phyloP scores from a whole-genome alignment of 2,113 vertebrate species.

The Ia io region DNA sequence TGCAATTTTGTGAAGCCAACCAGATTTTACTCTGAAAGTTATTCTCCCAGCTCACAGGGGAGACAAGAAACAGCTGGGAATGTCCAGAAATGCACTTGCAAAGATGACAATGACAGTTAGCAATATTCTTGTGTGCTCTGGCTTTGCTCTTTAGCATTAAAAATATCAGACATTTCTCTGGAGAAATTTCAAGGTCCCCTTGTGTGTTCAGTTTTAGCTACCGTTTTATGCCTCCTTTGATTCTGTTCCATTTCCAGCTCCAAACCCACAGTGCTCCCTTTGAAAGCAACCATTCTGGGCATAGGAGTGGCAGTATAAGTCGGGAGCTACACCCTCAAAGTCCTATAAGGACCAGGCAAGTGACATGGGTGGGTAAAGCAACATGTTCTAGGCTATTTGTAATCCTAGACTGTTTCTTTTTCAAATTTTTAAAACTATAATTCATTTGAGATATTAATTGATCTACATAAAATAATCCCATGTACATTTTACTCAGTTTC shows the following conservation, averaged over 20 bases:
- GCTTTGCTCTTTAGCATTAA: background rate
- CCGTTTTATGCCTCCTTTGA: background rate
- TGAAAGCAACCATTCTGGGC: background rate
- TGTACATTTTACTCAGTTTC: background rate
- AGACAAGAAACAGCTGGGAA: background rate
- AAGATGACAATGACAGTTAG: background rate
- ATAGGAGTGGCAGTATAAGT: rapidly evolving
- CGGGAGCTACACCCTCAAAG: background rate
- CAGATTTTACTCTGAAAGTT: background rate
- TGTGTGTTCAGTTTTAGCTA: background rate
- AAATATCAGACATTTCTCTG: background rate
- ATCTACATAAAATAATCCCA: background rate
- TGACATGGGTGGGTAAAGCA: background rate
- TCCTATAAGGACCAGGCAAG: background rate
- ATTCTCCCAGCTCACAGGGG: background rate
- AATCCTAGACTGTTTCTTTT: background rate
- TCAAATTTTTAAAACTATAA: background rate
- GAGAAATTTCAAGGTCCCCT: background rate
- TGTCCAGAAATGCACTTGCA: background rate
- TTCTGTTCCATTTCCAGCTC: background rate
- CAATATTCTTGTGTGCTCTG: background rate
- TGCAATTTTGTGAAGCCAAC: background rate
- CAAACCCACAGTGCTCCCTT: background rate
- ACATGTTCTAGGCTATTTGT: background rate
- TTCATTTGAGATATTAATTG: background rate